A percentile compares a stretch with the other conserved stretches of the same genome.
phyloP scores from a whole-genome alignment of 1,140 invertebrate species.

The Campoletis sonorensis region DNA sequence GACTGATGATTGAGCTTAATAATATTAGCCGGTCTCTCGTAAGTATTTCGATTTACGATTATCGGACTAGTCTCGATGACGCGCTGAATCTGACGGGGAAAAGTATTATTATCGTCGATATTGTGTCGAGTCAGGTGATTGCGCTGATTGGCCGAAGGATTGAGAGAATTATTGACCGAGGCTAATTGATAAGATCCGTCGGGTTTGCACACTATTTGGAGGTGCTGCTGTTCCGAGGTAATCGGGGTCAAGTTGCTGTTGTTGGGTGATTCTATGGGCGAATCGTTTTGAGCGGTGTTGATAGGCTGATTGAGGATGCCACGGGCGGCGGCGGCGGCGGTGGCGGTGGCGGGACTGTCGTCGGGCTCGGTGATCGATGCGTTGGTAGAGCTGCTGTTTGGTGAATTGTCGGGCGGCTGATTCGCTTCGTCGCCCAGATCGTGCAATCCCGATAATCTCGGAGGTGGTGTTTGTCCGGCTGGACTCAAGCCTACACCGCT shows the following conservation, averaged over 20 bases:
- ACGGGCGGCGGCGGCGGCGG: too few relatives aligned
- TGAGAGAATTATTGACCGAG: slow-evolving; percentile 61
- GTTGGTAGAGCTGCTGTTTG: slow-evolving; percentile 53
- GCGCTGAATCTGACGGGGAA: slow-evolving; percentile 59
- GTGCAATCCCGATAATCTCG: slow-evolving; percentile 67
- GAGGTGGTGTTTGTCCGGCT: slow-evolving; percentile 71
- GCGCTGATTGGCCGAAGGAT: slow-evolving; percentile 60
- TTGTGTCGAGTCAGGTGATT: slow-evolving; percentile 68
- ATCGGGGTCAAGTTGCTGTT: slow-evolving; percentile 52
- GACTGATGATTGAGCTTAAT: slow-evolving; percentile 62
- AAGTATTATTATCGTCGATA: slow-evolving; percentile 62
- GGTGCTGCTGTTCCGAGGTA: slow-evolving; percentile 67
- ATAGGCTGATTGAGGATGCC: slow-evolving; percentile 57
- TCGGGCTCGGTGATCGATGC: slow-evolving; percentile 49
- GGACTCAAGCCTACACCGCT: slow-evolving; percentile 75
- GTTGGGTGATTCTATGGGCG: slow-evolving; percentile 67
- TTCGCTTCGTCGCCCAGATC: slow-evolving; percentile 73
- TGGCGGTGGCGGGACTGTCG: too few relatives aligned
- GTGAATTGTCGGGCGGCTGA: slow-evolving; percentile 69
- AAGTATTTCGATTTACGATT: slow-evolving; percentile 59
- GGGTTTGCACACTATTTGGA: slow-evolving; percentile 67
- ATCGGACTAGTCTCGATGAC: slow-evolving; percentile 37
- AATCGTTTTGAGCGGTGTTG: slow-evolving; percentile 65
- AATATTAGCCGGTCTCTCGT: slow-evolving; percentile 57
- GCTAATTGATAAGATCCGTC: slow-evolving; percentile 70